Base-by-base conservation (phyloP, 2,113 vertebrate genomes). In the Leucoraja erinaceus region DNA sequence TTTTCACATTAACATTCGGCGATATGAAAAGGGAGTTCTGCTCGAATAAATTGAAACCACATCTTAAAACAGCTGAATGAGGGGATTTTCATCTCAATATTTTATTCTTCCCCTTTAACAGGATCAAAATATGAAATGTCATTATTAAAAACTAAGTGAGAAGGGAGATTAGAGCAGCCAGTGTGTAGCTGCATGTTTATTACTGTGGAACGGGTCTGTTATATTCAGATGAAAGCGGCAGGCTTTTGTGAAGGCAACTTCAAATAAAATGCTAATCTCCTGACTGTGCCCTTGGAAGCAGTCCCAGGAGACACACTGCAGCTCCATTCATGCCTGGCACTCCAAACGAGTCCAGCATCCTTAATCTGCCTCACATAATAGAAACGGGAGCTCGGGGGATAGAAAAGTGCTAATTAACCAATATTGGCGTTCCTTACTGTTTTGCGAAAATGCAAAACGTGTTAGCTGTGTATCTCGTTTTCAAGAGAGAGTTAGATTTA, bases 211-310 rank as follows among this genome's bases (percentile, higher is more conserved):
- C 93, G 94, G 93, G 93, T 94, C 94, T 94, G 78, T 92, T 94
- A 2, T 92, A 93, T 93, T 94, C 83, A 74, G 81, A 94, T 94
- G 93, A 94, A 96, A 96, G 93, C 18, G 86, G 28, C 59, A 10
- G 0, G 63, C 94, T 72, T 72, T 90, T 93, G 1, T 93, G 78
- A 0, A 5, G 93, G 14, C 28, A n/a, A 93, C 92, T 95, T 94
- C 90, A 93, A 83, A 95, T 81, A 95, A 94, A 86, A 95, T 94
- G 93, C 47, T 94, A 93, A 95, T 95, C 93, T 94, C 94, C 93
- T 94, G 93, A 84, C 93, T 47, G 0, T 93, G 93, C 90, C 93
- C 81, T 94, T 95, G 78, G 94, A 95, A 94, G 70, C 94, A 94
- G 93, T 95, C 90, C 4, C 74, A 75, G 75, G 31, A n/a, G 86